Percentiles rank a stretch among this genome's conserved stretches.
Evolutionary conservation across 2,797 vertebrate genomes (phyloP).

Genomic region (Diplodus sargus): DNA sequence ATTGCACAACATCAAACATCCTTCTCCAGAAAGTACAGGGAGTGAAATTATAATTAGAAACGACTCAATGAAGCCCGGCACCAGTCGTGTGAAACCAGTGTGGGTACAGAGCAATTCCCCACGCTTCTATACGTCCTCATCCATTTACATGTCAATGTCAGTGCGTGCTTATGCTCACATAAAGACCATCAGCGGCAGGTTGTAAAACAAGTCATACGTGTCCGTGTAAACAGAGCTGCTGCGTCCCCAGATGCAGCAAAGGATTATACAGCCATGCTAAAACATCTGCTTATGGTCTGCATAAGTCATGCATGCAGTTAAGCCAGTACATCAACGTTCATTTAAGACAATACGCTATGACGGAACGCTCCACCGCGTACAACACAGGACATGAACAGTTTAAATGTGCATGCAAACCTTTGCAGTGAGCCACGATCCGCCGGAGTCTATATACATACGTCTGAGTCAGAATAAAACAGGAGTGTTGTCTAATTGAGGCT

Average conservation of each 20-base stretch:
- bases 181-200: slow-evolving; percentile 52
- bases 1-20: slow-evolving; percentile 40
- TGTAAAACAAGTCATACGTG: slow-evolving; percentile 66
- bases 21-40: slow-evolving; percentile 37
- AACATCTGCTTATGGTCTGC: slow-evolving; percentile 59
- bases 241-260: slow-evolving; percentile 55
- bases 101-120: slow-evolving; percentile 34
- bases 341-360: slow-evolving; percentile 55
- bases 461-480: slow-evolving; percentile 39
- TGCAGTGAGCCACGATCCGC: slow-evolving; percentile 10
- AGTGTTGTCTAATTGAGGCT: slow-evolving; percentile 75
- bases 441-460: slow-evolving; percentile 31
- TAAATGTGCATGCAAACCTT: slow-evolving; percentile 40
- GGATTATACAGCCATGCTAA: slow-evolving; percentile 59
- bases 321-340: slow-evolving; percentile 44
- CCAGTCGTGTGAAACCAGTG: slow-evolving; percentile 41
- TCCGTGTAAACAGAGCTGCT: slow-evolving; percentile 57
- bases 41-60: slow-evolving; percentile 51
- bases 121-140: slow-evolving; percentile 47
- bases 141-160: slow-evolving; percentile 52
- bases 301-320: slow-evolving; percentile 43
- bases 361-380: slow-evolving; percentile 26
- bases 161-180: slow-evolving; percentile 40
- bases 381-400: slow-evolving; percentile 49
- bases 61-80: slow-evolving; percentile 24